phyloP scores from a whole-genome alignment of 1,140 invertebrate genomes.

The Drosophila albomicans region DNA sequence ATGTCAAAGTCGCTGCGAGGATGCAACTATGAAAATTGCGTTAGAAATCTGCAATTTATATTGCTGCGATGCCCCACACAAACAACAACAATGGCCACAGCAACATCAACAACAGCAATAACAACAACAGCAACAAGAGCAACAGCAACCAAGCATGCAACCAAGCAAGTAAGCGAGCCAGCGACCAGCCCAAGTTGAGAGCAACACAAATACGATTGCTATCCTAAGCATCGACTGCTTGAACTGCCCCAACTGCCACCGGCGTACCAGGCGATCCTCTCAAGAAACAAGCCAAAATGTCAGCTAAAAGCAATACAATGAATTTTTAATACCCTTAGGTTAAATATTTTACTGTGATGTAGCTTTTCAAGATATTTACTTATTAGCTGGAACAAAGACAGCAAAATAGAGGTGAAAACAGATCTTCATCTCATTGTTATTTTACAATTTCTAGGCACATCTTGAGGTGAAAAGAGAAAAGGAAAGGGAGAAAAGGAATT shows the following conservation, averaged over 20 bases:
- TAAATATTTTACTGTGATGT: too few relatives aligned
- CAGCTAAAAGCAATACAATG: neutral
- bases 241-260: slow-evolving; percentile 55
- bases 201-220: slow-evolving; percentile 58
- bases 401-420: too few relatives aligned
- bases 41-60: slow-evolving; percentile 84
- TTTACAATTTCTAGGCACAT: too few relatives aligned
- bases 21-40: slow-evolving; percentile 80
- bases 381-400: too few relatives aligned
- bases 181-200: slow-evolving; percentile 38
- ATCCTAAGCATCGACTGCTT: slow-evolving; percentile 50
- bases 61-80: slow-evolving; percentile 66
- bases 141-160: neutral
- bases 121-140: slow-evolving; percentile 2
- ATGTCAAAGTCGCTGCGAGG: slow-evolving; percentile 67
- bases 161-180: neutral
- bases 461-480: too few relatives aligned
- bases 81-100: slow-evolving; percentile 15
- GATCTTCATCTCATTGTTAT: too few relatives aligned
- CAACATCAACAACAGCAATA: slow-evolving; percentile 11
- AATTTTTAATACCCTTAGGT: neutral
- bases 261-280: slow-evolving; percentile 47
- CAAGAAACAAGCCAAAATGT: slow-evolving; percentile 27
- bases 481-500: too few relatives aligned
- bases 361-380: too few relatives aligned